A percentile compares a stretch with the other conserved stretches of the same genome.
phyloP scores from a whole-genome alignment of 2,113 vertebrate species.

The Meles meles region DNA sequence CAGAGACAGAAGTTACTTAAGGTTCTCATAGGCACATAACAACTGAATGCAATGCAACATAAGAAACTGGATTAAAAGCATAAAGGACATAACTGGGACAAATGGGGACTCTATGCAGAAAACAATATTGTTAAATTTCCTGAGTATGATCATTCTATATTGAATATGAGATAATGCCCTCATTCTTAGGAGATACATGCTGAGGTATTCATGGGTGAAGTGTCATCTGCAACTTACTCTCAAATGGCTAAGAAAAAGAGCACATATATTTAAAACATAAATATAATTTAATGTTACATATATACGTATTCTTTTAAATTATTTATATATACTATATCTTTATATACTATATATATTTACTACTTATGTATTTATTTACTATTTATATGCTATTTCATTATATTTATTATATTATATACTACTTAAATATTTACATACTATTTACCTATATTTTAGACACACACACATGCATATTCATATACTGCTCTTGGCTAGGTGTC shows the following conservation, averaged over 20 bases:
- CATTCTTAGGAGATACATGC: not conserved
- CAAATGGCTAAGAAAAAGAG: not conserved
- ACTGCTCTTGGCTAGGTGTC: not conserved
- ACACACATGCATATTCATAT: not conserved
- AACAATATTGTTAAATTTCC: not conserved
- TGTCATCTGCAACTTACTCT: not conserved
- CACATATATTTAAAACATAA: not conserved
- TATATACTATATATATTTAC: not conserved
- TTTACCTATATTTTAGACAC: not conserved
- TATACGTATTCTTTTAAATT: not conserved
- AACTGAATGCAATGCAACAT: not conserved
- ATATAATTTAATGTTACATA: not conserved
- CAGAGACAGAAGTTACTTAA: constrained; percentile 19
- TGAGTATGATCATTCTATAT: not conserved
- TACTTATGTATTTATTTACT: not conserved
- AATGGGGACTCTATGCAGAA: not conserved
- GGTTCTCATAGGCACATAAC: not conserved
- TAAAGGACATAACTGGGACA: not conserved
- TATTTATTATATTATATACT: not conserved
- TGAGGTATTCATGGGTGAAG: not conserved
- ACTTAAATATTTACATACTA: not conserved
- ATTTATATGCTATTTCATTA: not conserved
- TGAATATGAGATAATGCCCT: not conserved
- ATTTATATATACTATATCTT: not conserved
- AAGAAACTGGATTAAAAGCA: not conserved